Conservation (phyloP, 37 sponge, comb jelly and placozoan genomes). For the Theonella swinhoei region DNA sequence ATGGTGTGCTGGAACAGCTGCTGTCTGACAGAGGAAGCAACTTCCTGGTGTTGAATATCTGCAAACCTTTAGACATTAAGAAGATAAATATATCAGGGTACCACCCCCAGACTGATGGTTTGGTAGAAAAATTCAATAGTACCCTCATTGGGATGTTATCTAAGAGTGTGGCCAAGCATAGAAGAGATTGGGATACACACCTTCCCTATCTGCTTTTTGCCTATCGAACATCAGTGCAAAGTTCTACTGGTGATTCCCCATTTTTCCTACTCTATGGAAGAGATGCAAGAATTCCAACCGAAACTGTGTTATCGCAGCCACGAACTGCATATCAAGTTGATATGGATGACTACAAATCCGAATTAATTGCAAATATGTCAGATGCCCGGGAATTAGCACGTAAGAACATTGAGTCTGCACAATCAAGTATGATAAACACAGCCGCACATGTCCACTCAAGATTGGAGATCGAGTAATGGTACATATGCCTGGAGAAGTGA, state of each 20-base stretch:
- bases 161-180: neutral
- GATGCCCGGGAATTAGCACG: too few relatives aligned
- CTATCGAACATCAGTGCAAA: conserved; percentile 21
- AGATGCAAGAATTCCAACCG: conserved; percentile 12
- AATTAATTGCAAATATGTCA: too few relatives aligned
- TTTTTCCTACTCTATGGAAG: conserved; percentile 25
- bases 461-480: too few relatives aligned
- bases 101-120: conserved; percentile 4
- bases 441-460: too few relatives aligned
- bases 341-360: conserved; percentile 15
- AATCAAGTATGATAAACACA: too few relatives aligned
- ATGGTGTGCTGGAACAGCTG: conserved; percentile 25
- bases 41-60: conserved; percentile 15
- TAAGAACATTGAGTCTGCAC: too few relatives aligned
- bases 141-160: conserved; percentile 39
- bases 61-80: neutral
- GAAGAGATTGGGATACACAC: conserved; percentile 9
- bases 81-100: conserved; percentile 12
- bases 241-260: conserved; percentile 1
- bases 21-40: conserved; percentile 12
- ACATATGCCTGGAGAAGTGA: too few relatives aligned
- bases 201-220: conserved; percentile 9
- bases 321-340: conserved; percentile 1
- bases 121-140: conserved; percentile 14
- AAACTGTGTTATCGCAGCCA: neutral